Evolutionary conservation across 2,797 vertebrate species (phyloP), one percentile per base, ranked within the genome.

Genomic region (Okamejei kenojei): DNA sequence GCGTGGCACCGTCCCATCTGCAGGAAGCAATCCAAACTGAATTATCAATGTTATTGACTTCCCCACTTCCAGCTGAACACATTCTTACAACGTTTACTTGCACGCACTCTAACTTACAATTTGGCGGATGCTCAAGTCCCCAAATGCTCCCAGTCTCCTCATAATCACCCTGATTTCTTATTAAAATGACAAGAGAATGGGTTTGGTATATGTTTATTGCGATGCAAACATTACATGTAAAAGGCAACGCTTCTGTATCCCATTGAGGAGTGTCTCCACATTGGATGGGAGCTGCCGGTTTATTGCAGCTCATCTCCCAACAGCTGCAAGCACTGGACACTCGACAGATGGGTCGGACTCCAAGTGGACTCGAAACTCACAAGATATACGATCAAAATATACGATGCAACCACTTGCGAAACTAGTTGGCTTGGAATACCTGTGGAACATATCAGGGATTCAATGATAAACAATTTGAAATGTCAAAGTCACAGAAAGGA

Each of bases 401-500:
- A 23, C 8, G 19, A 26, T 0, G 26, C 80, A 58, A 13, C 58
- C 80, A 8, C 11, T 45, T 58, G 80, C 7, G 10, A 58, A 82
- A 0, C 0, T 0, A 0, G 0, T 0, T 26, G 80, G 80, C 1
- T 0, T 58, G 8, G 1, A 0, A 3, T 82, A 82, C 9, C 80
- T 82, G 38, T 19, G 23, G 9, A 79, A 11, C 45, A 84, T 3
- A 84, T 71, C 68, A 71, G 19, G 5, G 19, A 71, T 71, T 19
- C 68, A 21, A 71, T 71, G 19, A 54, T 54, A 54, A 54, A 6
- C 45, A 54, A 54, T 54, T 6, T 0, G 45, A 54, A 7, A 54
- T 54, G 45, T 54, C 45, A 54, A 54, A 54, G 4, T 54, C 45
- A 54, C 45, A 54, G 45, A 54, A 54, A 6, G 5, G 45, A 54